phyloP scores from a whole-genome alignment of 2,888 invertebrate genomes.

The Dioctria linearis region DNA sequence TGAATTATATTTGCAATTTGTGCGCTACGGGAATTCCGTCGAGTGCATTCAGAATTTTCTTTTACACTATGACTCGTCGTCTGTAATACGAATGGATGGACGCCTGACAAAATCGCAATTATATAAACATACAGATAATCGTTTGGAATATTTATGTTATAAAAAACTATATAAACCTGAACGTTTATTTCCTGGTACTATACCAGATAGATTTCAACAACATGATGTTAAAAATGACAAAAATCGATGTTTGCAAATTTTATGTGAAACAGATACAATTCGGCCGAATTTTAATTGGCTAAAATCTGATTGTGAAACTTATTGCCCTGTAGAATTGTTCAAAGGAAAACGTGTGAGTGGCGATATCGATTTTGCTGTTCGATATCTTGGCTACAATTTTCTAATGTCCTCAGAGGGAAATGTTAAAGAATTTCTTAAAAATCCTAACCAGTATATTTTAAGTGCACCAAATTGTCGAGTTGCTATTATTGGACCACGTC shows the following conservation, averaged over 20 bases:
- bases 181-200: slow-evolving; percentile 61
- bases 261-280: slow-evolving; percentile 64
- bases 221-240: slow-evolving; percentile 61
- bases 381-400: slow-evolving; percentile 77
- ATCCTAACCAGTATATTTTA: slow-evolving; percentile 76
- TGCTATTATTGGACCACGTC: slow-evolving; percentile 75
- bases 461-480: slow-evolving; percentile 75
- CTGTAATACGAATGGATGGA: slow-evolving; percentile 76
- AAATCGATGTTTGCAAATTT: slow-evolving; percentile 64
- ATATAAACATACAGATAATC: slow-evolving; percentile 72
- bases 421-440: slow-evolving; percentile 74
- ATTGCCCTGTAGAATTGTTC: slow-evolving; percentile 78
- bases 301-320: slow-evolving; percentile 75
- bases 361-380: slow-evolving; percentile 73
- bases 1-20: too few relatives aligned
- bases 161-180: slow-evolving; percentile 67
- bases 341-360: slow-evolving; percentile 73
- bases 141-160: slow-evolving; percentile 68
- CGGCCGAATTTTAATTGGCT: slow-evolving; percentile 69
- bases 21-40: slow-evolving; percentile 39
- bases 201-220: slow-evolving; percentile 10
- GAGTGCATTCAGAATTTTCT: slow-evolving; percentile 65
- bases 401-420: slow-evolving; percentile 74
- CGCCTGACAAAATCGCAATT: slow-evolving; percentile 72
- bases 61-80: slow-evolving; percentile 70